Evolutionary conservation across 1,140 invertebrate species (phyloP), one percentile per base, ranked within the genome.

Genomic region (Drosophila lowei): DNA sequence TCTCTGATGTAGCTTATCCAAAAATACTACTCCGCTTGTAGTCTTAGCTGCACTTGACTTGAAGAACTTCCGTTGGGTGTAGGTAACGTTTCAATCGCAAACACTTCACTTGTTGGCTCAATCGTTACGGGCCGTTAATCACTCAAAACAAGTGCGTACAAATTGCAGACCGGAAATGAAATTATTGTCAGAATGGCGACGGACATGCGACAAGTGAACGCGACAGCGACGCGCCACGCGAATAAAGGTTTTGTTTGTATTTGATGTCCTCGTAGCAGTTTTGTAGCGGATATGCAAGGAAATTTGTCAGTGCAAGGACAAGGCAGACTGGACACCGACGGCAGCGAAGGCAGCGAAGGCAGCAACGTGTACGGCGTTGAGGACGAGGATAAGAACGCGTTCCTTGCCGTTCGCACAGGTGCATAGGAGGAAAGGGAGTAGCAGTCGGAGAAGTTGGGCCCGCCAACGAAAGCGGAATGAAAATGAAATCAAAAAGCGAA

Each of bases 401-500:
- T 77, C 64, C 66, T 75, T 75, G 54, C 15, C 41, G 44, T 56
- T 68, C 52, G 60, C 65, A 57, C 72, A 76, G 71, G 62, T 76
- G 73, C 63, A 67, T 43, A 38, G 53, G 54, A 13, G 41, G 48
- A 13, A 38, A 13, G 8, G n/a, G 47, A 23, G 3, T 5, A 18
- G 38, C 49, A 48, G 28, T 50, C 41, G 11, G 15, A 34, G 38
- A 23, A 23, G 54, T 16, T 25, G 16, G 38, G 34, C 30, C 34
- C 30, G 13, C 61, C 66, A 85, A 76, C 61, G 68, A 79, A 79
- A 71, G 67, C 76, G 52, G 58, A 70, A 64, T 57, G 74, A 71
- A 77, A 77, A 77, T 63, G 74, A 77, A 77, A 77, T 77, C 70
- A 73, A 86, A 88, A 89, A 89, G 75, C 68, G 76, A 86, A 89